These are phyloP conservation scores for Drosophila paulistorum DNA, from an alignment of 1,140 invertebrate species.

Conservation along the genomic window DNA sequence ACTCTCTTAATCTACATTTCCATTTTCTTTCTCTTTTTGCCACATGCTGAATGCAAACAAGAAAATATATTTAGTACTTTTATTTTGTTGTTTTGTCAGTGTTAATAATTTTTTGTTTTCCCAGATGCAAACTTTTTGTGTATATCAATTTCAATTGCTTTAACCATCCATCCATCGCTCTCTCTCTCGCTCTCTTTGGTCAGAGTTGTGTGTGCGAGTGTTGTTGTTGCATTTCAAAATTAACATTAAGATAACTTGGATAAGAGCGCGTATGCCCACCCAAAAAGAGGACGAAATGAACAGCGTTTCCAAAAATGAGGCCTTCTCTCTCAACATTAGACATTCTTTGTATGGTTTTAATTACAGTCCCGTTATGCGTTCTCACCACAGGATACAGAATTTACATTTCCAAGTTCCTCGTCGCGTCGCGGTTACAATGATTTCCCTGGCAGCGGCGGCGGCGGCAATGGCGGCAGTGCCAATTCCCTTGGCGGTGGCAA, in stretches of 20 bases:
- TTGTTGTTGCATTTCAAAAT: constrained; percentile 13
- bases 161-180: constrained; percentile 14
- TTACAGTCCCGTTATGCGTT: constrained; percentile 83
- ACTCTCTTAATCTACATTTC: background rate
- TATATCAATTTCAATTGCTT: constrained; percentile 5
- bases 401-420: constrained; percentile 81
- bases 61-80: constrained; percentile 22
- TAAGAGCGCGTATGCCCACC: background rate
- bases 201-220: constrained; percentile 6
- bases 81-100: background rate
- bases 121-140: constrained; percentile 7
- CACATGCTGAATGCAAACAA: constrained; percentile 26
- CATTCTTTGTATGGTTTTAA: constrained; percentile 77
- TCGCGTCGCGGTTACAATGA: constrained; percentile 76
- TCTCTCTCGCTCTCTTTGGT: background rate
- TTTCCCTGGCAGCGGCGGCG: constrained; percentile 63
- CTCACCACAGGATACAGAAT: constrained; percentile 83
- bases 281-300: background rate
- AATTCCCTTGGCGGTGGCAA: constrained; percentile 70
- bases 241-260: background rate
- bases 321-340: constrained; percentile 78
- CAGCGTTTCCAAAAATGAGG: constrained; percentile 48
- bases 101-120: background rate
- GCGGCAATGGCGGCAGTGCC: constrained; percentile 69
- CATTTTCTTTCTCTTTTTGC: background rate